Evolutionary conservation across 1,140 invertebrate species (phyloP), one percentile per base, ranked within the genome.

Genomic region (Eubasilissa regina): DNA sequence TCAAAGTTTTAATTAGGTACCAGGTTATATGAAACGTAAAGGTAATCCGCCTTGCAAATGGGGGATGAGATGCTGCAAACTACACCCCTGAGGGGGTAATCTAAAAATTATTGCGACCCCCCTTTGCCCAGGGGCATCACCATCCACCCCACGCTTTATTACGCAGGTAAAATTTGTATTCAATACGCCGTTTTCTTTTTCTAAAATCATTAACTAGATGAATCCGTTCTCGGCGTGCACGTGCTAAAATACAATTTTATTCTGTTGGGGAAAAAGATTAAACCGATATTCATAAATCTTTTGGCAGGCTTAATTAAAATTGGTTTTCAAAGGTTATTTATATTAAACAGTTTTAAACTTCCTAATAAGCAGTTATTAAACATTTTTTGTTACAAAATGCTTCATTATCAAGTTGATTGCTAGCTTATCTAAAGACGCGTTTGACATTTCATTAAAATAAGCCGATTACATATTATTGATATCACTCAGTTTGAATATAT

Each of bases 1-100:
- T 43, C 44, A 79, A 81, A 81, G 80, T 81, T 81, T 81, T 81
- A 81, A 81, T 81, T 81, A 81, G 80, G 80, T 79, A 81, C 68
- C 77, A 66, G 75, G 75, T 68, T 68, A 74, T 81, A 75, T 78
- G 80, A 81, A 78, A 75, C 79, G 75, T 62, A 62, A 72, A 68
- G 66, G 75, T 76, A 56, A 73, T 53, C 68, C 51, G 9, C 47
- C n/a, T 8, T 15, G 17, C 19, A 17, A 35, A 35, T 19, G 9
- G 58, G 58, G 56, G 53, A 43, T 56, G 55, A 60, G 56, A 60
- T 12, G 73, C 47, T 73, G 48, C 79, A 76, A 70, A 72, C 62
- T 70, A 58, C 53, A 58, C 56, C 74, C 74, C 53, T 58, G 53
- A 21, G 60, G 74, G 74, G 62, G 75, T 80, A 80, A 80, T 80